A percentile compares a stretch with the other conserved stretches of the same genome.
Conservation (phyloP, 1,140 invertebrate species). For the Goniozus legneri region DNA sequence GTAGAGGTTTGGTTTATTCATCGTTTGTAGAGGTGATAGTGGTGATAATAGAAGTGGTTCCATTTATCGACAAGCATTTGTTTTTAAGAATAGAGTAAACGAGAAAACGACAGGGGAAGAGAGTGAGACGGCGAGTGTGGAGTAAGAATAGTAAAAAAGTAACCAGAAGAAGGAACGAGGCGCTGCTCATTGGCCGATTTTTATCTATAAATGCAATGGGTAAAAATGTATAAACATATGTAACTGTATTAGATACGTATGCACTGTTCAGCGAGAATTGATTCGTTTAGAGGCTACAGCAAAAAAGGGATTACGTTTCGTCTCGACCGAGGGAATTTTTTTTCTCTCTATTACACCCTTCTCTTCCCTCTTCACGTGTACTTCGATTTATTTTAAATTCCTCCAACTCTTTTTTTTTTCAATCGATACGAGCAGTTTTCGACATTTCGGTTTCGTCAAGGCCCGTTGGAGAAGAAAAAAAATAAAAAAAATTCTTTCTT, state of each 20-base stretch:
- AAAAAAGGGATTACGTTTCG: slow-evolving; percentile 22
- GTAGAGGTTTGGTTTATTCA: too few species aligned
- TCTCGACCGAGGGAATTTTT: background rate
- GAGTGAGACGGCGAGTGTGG: too few species aligned
- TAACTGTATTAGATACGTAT: slow-evolving; percentile 3
- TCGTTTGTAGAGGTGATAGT: slow-evolving; percentile 1
- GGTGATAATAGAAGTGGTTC: background rate
- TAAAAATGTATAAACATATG: background rate
- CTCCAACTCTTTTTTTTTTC: too few species aligned
- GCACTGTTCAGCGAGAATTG: slow-evolving; percentile 13
- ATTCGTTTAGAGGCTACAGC: slow-evolving; percentile 40
- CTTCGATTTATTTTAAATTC: too few species aligned
- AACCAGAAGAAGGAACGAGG: slow-evolving; percentile 28
- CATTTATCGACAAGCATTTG: background rate
- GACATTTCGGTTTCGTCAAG: too few species aligned
- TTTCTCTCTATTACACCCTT: too few species aligned
- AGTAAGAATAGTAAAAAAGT: too few species aligned
- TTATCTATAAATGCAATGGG: slow-evolving; percentile 7
- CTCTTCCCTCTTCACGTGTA: too few species aligned
- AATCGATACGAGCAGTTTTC: too few species aligned
- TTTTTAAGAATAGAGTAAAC: slow-evolving; percentile 3
- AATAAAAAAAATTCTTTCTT: too few species aligned
- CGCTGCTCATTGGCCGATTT: slow-evolving; percentile 46
- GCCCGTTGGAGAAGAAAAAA: too few species aligned
- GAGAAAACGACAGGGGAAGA: slow-evolving; percentile 3